phyloP scores from a whole-genome alignment of 2,888 invertebrate genomes.

The Lampropteryx suffumata region DNA sequence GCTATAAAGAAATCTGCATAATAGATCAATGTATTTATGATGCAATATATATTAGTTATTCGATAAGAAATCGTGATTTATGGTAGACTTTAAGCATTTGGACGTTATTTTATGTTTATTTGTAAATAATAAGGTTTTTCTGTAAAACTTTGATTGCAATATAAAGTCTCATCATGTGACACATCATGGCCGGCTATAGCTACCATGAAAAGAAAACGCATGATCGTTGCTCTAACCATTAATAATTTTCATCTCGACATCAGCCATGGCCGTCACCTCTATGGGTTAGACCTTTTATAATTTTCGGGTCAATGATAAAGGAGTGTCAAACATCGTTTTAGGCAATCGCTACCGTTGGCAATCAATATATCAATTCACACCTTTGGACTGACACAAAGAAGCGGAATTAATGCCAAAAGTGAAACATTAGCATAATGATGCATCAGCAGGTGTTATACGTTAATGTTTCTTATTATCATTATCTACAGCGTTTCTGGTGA shows the following conservation, averaged over 20 bases:
- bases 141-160: constrained; percentile 29
- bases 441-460: background rate
- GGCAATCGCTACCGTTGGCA: constrained; percentile 12
- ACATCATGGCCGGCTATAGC: background rate
- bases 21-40: constrained; percentile 46
- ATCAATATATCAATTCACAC: constrained; percentile 22
- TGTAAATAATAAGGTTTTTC: constrained; percentile 41
- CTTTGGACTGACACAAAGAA: constrained; percentile 10
- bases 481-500: too few species aligned
- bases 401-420: constrained; percentile 2
- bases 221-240: too few species aligned
- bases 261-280: background rate
- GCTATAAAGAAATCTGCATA: constrained; percentile 53
- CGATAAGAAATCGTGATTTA: constrained; percentile 55
- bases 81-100: constrained; percentile 41
- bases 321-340: constrained; percentile 21
- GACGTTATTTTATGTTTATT: constrained; percentile 44
- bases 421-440: constrained; percentile 8
- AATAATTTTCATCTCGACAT: too few species aligned
- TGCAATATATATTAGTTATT: constrained; percentile 44
- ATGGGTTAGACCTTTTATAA: constrained; percentile 5
- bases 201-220: too few species aligned
- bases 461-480: background rate
- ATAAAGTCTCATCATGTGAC: constrained; percentile 9
- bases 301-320: constrained; percentile 22